A percentile compares a stretch with the other conserved stretches of the same genome.
These are phyloP conservation scores for Rhea pennata DNA, from an alignment of 2,113 vertebrate genomes.

Conservation along the genomic window DNA sequence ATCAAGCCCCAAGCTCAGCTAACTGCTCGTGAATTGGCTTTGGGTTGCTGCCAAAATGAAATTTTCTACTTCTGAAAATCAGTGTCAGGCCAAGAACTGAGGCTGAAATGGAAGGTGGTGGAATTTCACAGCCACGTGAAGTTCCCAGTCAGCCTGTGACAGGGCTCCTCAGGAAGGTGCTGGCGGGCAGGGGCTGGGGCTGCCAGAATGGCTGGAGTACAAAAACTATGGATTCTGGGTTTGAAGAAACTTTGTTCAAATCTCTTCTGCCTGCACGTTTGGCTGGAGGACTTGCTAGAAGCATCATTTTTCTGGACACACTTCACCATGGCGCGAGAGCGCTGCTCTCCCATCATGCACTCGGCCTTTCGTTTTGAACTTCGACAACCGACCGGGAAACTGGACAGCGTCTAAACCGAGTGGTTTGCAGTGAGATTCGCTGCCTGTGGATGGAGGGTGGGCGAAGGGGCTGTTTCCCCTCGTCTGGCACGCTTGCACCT, in stretches of 20 bases:
- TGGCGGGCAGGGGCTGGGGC: not conserved
- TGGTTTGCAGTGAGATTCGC: not conserved
- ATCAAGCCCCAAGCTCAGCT: not conserved
- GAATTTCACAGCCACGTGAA: not conserved
- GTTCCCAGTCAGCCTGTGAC: not conserved
- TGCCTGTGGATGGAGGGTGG: not conserved
- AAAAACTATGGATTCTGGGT: not conserved
- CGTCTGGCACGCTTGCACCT: not conserved
- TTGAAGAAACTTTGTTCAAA: not conserved
- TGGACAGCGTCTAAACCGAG: not conserved
- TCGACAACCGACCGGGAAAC: not conserved
- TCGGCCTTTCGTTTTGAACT: not conserved
- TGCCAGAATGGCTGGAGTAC: not conserved
- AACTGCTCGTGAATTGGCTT: not conserved
- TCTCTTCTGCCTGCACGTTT: not conserved
- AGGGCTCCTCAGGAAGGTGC: not conserved
- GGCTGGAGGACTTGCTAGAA: not conserved
- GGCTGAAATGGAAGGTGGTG: not conserved
- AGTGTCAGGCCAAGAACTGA: not conserved
- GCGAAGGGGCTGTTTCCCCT: not conserved
- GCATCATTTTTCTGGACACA: not conserved
- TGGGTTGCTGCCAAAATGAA: not conserved
- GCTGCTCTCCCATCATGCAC: accelerated
- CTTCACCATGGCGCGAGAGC: not conserved
- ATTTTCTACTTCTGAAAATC: constrained; percentile 35